Percentiles rank a stretch among this genome's conserved stretches.
Conservation (phyloP, 2,888 invertebrate genomes). For the Clivina fossor region DNA sequence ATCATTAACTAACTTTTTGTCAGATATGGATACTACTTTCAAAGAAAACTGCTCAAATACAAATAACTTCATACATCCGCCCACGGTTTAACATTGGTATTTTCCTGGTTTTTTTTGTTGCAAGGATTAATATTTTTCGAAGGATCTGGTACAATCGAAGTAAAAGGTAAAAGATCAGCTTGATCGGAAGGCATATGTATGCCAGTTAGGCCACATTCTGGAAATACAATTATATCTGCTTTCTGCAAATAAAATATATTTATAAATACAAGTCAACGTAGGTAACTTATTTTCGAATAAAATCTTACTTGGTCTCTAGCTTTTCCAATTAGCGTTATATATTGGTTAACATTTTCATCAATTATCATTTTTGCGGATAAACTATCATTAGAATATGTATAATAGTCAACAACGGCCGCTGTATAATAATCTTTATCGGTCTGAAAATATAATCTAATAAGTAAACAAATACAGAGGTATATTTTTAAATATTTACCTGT, state of each 20-base stretch:
- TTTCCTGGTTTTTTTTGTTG: slow-evolving; percentile 1
- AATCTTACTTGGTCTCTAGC: slow-evolving; percentile 40
- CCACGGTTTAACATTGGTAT: not conserved
- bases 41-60: too few species aligned
- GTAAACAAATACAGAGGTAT: slow-evolving; percentile 47
- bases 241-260: slow-evolving; percentile 47
- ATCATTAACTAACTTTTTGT: too few species aligned
- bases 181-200: slow-evolving; percentile 48
- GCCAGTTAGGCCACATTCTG: slow-evolving; percentile 52
- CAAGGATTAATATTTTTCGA: slow-evolving; percentile 42
- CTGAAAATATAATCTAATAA: slow-evolving; percentile 35
- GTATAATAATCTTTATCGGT: slow-evolving; percentile 55
- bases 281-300: slow-evolving; percentile 33
- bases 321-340: slow-evolving; percentile 47
- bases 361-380: slow-evolving; percentile 39
- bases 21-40: too few species aligned
- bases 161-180: slow-evolving; percentile 26
- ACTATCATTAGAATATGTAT: slow-evolving; percentile 48
- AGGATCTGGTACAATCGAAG: slow-evolving; percentile 43
- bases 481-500: not conserved
- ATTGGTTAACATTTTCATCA: slow-evolving; percentile 38
- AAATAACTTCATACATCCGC: slow-evolving; percentile 7
- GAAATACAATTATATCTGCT: slow-evolving; percentile 61
- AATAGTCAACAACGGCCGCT: slow-evolving; percentile 65
- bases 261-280: too few species aligned